Base-by-base conservation (phyloP, 2,113 vertebrate genomes). In the Chaetodon auriga region DNA sequence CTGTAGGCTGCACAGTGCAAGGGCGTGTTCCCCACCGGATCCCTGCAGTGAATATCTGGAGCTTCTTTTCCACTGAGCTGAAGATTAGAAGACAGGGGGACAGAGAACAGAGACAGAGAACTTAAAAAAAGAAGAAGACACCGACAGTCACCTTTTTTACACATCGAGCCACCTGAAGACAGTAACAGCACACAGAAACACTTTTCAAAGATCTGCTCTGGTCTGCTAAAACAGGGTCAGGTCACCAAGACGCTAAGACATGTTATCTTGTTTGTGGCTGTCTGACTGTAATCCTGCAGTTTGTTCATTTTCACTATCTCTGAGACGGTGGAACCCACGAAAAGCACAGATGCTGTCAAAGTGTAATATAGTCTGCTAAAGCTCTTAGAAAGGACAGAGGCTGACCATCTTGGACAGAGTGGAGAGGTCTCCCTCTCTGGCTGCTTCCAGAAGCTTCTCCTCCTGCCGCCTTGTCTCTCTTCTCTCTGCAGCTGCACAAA, bases 1-100 rank as follows among this genome's bases (percentile, higher is more conserved):
- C 97, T 97, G 92, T 97, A 97, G 2, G 97, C 96, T 18, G 97
- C 97, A 89, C 97, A 97, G 75, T 98, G 98, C 89, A 99, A 90
- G 1, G 97, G 96, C 0, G 97, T 98, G 53, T 99, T 98, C 64
- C 97, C 97, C 90, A 97, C 90, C 23, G 95, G 94, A 90, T 99
- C 97, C 19, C 90, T 95, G 82, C 97, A 98, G 88, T 98, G 96
- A 72, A 98, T 92, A 76, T 97, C 90, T 46, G 96, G 96, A 70
- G 95, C 94, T 16, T 93, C 96, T 41, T 96, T 93, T 49, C 86
- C 94, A 92, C 94, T 95, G 82, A 99, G 94, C 98, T 98, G 81
- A 25, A 68, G 23, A 63, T 46, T 13, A 66, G 11, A 75, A 54
- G 43, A 64, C 2, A 57, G 35, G 13, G 30, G 41, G 5, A 68